Conservation (phyloP, 35 echinoderm and acorn worm species). For the Ptychodera flava region DNA sequence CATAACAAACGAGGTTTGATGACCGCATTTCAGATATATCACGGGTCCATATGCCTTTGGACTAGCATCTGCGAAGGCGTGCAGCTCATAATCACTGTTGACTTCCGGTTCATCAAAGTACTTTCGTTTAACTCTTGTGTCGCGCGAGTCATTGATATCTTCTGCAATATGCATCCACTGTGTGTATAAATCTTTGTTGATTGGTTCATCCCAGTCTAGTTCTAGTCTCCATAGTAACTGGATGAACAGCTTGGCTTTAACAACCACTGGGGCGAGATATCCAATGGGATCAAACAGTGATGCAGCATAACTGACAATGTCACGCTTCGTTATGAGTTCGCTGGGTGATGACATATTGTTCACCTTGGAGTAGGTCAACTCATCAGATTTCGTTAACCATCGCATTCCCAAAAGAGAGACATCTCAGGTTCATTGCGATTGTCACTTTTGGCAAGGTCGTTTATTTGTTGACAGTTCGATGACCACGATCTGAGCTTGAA, state of each 20-base stretch:
- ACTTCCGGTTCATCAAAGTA: too few relatives aligned
- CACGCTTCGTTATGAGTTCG: not conserved
- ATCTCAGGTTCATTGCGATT: too few relatives aligned
- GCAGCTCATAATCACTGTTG: too few relatives aligned
- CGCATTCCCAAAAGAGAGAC: not conserved
- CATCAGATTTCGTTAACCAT: not conserved
- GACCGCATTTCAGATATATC: not conserved
- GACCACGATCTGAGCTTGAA: not conserved
- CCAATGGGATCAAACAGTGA: not conserved
- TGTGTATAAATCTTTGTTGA: too few relatives aligned
- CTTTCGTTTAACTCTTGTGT: too few relatives aligned
- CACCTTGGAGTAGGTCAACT: not conserved
- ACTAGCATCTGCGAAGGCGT: not conserved
- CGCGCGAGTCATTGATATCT: too few relatives aligned
- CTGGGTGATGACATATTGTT: too few relatives aligned
- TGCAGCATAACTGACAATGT: not conserved
- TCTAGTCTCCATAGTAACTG: not conserved
- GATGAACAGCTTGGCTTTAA: not conserved
- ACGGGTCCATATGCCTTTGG: slow-evolving; percentile 6
- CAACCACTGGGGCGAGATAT: not conserved
- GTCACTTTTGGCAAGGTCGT: too few relatives aligned
- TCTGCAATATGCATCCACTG: too few relatives aligned
- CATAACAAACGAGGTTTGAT: not conserved
- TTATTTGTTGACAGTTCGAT: not conserved
- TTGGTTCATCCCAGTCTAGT: too few relatives aligned